phyloP scores from a whole-genome alignment of 2,797 vertebrate species.

The Leucoraja ocellata region DNA sequence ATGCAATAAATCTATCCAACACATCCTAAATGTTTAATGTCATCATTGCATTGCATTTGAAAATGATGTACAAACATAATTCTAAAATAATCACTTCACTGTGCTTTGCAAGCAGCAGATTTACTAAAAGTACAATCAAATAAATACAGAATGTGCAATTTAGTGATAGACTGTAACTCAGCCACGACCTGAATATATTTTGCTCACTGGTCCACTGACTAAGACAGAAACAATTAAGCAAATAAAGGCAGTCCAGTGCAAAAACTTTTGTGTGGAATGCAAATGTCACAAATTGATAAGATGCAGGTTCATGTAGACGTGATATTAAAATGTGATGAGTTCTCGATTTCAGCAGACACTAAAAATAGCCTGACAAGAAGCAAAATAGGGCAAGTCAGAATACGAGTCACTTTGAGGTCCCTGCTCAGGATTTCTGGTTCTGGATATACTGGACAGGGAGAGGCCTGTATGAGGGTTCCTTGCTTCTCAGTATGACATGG shows the following conservation, averaged over 20 bases:
- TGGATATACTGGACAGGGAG: background rate
- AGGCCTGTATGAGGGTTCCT: background rate
- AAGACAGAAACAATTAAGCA: conserved; percentile 4
- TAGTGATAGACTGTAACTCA: background rate
- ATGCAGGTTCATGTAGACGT: background rate
- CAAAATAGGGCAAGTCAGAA: conserved; percentile 4
- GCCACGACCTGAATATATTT: background rate
- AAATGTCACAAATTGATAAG: background rate
- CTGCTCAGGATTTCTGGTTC: background rate
- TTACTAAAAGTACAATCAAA: background rate
- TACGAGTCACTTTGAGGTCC: background rate
- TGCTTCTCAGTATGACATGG: no score
- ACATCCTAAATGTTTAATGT: background rate
- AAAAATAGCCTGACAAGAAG: background rate
- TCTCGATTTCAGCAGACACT: background rate
- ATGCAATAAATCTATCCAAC: conserved; percentile 13
- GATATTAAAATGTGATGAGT: background rate
- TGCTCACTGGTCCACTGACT: background rate
- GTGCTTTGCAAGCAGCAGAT: background rate
- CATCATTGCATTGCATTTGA: background rate
- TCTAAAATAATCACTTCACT: background rate
- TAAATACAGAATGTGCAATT: background rate
- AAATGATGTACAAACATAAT: background rate
- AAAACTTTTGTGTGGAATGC: background rate
- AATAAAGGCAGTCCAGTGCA: background rate